Evolutionary conservation across 2,888 invertebrate species (phyloP).

Genomic region (Drosophila prostipennis): DNA sequence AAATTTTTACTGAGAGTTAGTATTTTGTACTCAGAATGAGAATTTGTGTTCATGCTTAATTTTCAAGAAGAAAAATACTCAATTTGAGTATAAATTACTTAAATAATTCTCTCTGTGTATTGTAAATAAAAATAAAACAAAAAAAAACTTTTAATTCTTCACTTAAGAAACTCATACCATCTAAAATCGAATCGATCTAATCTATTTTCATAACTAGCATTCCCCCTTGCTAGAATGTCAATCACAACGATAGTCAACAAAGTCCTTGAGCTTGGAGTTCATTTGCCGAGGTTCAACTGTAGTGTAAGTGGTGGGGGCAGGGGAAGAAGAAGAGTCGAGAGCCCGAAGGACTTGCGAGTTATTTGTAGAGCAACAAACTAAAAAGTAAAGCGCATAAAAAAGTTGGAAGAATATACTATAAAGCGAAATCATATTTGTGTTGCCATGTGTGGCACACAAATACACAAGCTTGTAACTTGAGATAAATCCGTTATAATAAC

Average conservation of each 20-base stretch:
- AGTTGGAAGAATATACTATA: constrained; percentile 52
- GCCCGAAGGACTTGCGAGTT: constrained; percentile 46
- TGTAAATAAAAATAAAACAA: too few species aligned
- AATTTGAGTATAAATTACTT: too few species aligned
- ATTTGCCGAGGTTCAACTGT: constrained; percentile 6
- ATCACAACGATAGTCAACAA: not conserved
- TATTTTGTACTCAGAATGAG: too few species aligned
- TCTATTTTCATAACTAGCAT: not conserved
- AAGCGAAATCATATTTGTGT: constrained; percentile 62
- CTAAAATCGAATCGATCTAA: too few species aligned
- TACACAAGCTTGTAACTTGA: constrained; percentile 62
- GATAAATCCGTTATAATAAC: constrained; percentile 78
- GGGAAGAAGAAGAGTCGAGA: not conserved
- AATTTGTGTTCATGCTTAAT: too few species aligned
- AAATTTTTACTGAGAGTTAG: too few species aligned
- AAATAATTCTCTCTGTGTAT: too few species aligned
- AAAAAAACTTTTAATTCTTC: too few species aligned
- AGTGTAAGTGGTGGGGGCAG: constrained; percentile 1
- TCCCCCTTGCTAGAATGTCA: not conserved
- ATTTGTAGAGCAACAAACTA: constrained; percentile 54
- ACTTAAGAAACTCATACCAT: too few species aligned
- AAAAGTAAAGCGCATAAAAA: constrained; percentile 56
- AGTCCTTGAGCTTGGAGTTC: not conserved
- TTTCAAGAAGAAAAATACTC: too few species aligned
- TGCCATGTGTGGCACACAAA: constrained; percentile 25